A percentile compares a stretch with the other conserved stretches of the same genome.
Conservation (phyloP, 2,888 invertebrate species). For the Drosophila mettleri region DNA sequence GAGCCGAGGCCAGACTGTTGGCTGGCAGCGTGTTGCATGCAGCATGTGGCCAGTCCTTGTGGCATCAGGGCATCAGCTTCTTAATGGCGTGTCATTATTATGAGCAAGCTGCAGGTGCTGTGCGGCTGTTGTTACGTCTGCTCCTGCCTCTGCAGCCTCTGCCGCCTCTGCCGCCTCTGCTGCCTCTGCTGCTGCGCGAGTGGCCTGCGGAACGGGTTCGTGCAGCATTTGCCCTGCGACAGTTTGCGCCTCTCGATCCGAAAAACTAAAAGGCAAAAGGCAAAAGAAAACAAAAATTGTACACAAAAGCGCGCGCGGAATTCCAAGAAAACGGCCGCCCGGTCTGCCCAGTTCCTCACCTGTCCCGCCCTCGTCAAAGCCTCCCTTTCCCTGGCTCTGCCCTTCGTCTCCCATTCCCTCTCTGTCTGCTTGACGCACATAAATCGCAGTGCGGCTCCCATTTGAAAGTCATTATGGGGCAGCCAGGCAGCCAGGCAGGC, state of each 20-base stretch:
- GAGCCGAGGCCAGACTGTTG: conserved; percentile 41
- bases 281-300: conserved; percentile 27
- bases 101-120: conserved; percentile 60
- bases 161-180: background rate
- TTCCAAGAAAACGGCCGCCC: conserved; percentile 73
- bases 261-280: conserved; percentile 63
- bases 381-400: background rate
- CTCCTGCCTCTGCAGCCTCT: background rate
- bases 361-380: background rate
- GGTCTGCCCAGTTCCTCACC: conserved; percentile 53
- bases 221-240: conserved; percentile 67
- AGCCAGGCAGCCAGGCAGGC: no score
- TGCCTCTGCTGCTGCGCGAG: background rate
- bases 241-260: conserved; percentile 71
- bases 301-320: conserved; percentile 75
- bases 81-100: conserved; percentile 80
- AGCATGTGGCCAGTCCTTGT: conserved; percentile 34
- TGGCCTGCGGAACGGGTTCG: conserved; percentile 54
- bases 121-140: conserved; percentile 9
- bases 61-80: conserved; percentile 61
- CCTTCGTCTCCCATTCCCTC: background rate
- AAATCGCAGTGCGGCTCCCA: conserved; percentile 77
- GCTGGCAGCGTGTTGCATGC: conserved; percentile 24
- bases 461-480: conserved; percentile 76
- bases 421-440: conserved; percentile 67